Base-by-base conservation (phyloP, 37 sponge, comb jelly and placozoan genomes). In the Aplysina aerophoba region DNA sequence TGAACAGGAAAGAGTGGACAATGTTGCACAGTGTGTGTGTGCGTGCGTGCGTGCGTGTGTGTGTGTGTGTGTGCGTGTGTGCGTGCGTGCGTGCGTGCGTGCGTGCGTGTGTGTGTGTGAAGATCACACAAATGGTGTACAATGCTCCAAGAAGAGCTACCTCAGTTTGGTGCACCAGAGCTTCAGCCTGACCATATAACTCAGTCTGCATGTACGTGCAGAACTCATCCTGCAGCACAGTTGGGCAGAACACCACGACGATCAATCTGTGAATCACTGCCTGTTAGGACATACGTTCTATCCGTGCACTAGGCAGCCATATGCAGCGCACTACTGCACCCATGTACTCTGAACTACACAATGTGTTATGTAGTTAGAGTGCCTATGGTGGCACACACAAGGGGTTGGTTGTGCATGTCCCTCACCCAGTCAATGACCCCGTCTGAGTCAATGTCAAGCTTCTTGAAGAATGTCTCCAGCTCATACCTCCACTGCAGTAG, bases 191-290 rank as follows among this genome's bases (percentile, higher is more conserved):
- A 66, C 92, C 91, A 39, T 88, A 87, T 19, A 90, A 81, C 74
- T 96, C 97, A 54, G 92, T 73, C 59, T 96, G 91, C 85, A 91
- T 91, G 83, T 91, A 94, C 0, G 94, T 92, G 53, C 97, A 96
- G 73, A 96, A 91, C 17, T 91, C 94, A 84, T 96, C 92, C 97
- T 93, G 53, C 12, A 73, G 6, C 24, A 27, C 4, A n/a, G 28
- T 62, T 3, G 8, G 50, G 8, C 50, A 44, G 8, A 44, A 8
- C 3, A 44, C 3, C 50, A 44, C 50, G 8, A 11, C n/a, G n/a
- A n/a, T n/a, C n/a, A n/a, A n/a, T n/a, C n/a, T n/a, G n/a, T n/a
- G n/a, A n/a, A n/a, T n/a, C n/a, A n/a, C n/a, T n/a, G n/a, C n/a
- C n/a, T n/a, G n/a, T n/a, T n/a, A n/a, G n/a, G n/a, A n/a, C n/a